phyloP scores from a whole-genome alignment of 2,113 vertebrate species.

The Hucho hucho region DNA sequence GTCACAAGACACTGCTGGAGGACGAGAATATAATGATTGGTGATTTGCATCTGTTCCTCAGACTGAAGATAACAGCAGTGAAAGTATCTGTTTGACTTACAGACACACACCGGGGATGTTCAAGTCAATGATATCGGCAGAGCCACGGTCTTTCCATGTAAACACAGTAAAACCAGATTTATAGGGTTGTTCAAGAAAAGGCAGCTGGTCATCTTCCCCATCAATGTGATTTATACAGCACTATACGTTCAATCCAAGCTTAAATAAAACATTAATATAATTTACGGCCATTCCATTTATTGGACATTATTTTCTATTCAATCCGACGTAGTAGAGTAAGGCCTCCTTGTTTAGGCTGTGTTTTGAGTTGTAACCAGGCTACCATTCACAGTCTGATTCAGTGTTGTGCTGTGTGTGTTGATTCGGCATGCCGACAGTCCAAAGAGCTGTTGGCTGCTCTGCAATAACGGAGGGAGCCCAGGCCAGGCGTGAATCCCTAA shows the following conservation, averaged over 20 bases:
- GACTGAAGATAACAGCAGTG: too few relatives aligned
- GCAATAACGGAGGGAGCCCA: neutral
- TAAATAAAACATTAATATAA: neutral
- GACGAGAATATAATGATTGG: too few relatives aligned
- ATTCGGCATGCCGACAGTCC: neutral
- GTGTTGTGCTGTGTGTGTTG: neutral
- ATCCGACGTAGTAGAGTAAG: neutral
- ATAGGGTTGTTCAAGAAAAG: constrained; percentile 10
- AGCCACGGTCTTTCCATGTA: too few relatives aligned
- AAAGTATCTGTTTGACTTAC: too few relatives aligned
- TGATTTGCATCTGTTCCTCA: too few relatives aligned
- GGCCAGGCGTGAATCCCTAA: neutral
- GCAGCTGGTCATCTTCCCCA: neutral
- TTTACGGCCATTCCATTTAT: neutral
- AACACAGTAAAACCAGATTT: constrained; percentile 7
- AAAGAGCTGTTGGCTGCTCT: neutral
- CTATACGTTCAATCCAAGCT: neutral
- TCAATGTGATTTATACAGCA: constrained; percentile 5
- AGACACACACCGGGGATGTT: too few relatives aligned
- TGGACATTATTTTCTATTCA: constrained; percentile 1
- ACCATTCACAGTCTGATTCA: neutral
- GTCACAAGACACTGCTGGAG: too few relatives aligned
- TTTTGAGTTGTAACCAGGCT: constrained; percentile 4
- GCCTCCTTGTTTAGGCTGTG: constrained; percentile 3
- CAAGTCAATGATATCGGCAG: too few relatives aligned